Evolutionary conservation across 2,113 vertebrate genomes (phyloP), one percentile per base, ranked within the genome.

Genomic region (Mungos mungo): DNA sequence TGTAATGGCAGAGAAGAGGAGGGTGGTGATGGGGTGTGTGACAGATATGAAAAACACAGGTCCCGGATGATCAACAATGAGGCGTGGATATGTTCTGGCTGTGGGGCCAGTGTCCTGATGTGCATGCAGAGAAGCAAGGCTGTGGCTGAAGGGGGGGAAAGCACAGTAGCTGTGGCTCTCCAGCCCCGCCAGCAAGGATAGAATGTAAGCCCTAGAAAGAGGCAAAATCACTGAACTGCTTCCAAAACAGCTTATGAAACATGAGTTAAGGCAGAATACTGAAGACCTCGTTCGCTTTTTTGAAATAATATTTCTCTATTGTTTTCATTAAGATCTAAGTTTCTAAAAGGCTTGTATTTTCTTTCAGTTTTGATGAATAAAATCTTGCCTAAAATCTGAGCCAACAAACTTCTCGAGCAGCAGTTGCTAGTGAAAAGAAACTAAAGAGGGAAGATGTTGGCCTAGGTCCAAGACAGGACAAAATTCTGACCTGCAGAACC

Each of bases 251-350:
- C 69, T 38, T 29, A 54, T 50, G 38, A 69, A 38, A 52, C 13
- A 85, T 0, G 3, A 33, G 10, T 13, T 47, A 79, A 45, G 25
- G 80, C 50, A 74, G n/a, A 52, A 52, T 45, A 74, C 45, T 1
- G 11, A 66, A 82, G 38, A 27, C 9, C 21, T 76, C 68, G 33
- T 16, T 84, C 65, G 80, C 38, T 71, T 83, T 77, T 85, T 29
- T 33, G 33, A 92, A 72, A 54, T 45, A 9, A 9, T 31, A 93
- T 60, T 93, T 52, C 38, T 74, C 60, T 74, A 45, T 71, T 85
- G 33, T 60, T 84, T 92, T 80, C 33, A 83, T 41, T 95, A 92
- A 88, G 71, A 60, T 12, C 15, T 68, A 88, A 93, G n/a, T 94
- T 94, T 80, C 71, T 89, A 81, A 94, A 47, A 88, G 18, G 25